A percentile compares a stretch with the other conserved stretches of the same genome.
Conservation (phyloP, 2,113 vertebrate genomes). For the Cephalopholis sonnerati region DNA sequence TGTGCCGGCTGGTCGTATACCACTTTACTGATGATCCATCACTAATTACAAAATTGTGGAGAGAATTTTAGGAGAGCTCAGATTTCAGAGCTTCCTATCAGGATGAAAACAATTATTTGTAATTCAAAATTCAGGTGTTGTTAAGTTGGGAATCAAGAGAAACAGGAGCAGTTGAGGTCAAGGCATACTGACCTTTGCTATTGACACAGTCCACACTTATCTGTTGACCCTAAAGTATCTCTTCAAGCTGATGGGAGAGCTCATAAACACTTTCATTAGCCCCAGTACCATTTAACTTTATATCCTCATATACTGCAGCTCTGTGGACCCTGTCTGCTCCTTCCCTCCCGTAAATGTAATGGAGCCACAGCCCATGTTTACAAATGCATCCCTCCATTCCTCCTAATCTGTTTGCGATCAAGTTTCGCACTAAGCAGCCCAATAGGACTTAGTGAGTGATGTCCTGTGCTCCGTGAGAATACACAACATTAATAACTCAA, state of each 20-base stretch:
- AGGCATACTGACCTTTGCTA: slow-evolving; percentile 2
- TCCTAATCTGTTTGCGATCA: slow-evolving; percentile 48
- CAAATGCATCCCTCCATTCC: slow-evolving; percentile 23
- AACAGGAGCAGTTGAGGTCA: slow-evolving; percentile 10
- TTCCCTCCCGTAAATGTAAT: slow-evolving; percentile 8
- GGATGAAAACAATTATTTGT: background rate
- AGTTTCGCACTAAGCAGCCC: slow-evolving; percentile 24
- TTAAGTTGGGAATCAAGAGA: background rate
- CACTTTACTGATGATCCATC: slow-evolving; percentile 19
- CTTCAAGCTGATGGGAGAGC: slow-evolving; percentile 36
- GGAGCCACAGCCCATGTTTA: slow-evolving; percentile 21
- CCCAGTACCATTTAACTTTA: slow-evolving; percentile 52
- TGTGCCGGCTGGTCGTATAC: background rate
- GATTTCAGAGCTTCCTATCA: background rate
- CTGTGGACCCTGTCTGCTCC: background rate
- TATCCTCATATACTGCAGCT: slow-evolving; percentile 33
- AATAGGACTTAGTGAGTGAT: slow-evolving; percentile 14
- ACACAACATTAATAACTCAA: slow-evolving; percentile 56
- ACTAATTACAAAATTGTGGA: background rate
- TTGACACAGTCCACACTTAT: slow-evolving; percentile 16
- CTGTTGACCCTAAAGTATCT: slow-evolving; percentile 31
- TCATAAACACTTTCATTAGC: slow-evolving; percentile 38
- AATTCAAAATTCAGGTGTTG: background rate
- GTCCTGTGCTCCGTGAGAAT: background rate
- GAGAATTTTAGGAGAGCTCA: background rate